Base-by-base conservation (phyloP, 23 tunicate genomes). In the Styela plicata region DNA sequence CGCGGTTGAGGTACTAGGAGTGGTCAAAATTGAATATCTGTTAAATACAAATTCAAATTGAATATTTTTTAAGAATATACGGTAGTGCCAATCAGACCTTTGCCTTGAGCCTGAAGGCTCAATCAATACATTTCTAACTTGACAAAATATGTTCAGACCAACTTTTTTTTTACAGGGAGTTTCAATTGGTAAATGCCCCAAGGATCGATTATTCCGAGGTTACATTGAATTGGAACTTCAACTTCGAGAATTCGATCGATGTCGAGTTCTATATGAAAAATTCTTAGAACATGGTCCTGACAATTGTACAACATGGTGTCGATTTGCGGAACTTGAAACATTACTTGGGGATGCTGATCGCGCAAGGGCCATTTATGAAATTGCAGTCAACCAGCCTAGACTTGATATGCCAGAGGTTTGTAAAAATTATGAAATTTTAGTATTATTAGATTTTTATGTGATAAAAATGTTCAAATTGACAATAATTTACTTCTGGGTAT, bases 231-330 rank as follows among this genome's bases (percentile, higher is more conserved):
- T 95, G 67, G 99, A 95, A 63, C 65, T 95, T 25, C 90, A 95
- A 57, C 87, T 95, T 23, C 88, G 99, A 24, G 99, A 95, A 86
- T 95, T 95, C 61, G 99, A 95, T 53, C 89, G 99, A 32, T 95
- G 99, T 65, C 88, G 99, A 52, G 87, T 79, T 22, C 68, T 95
- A 66, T 95, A 95, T 77, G 99, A 90, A 62, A 69, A 78, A 53
- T 90, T 90, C 66, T 82, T 95, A 20, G 99, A 95, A 36, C 82
- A 70, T 53, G 89, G 85, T 1, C 92, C 99, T 21, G 96, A 86
- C 75, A 95, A 95, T 69, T 95, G 99, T 86, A 85, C 92, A 37
- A 86, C 96, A 26, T 95, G 99, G 99, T 86, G 91, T 63, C 91
- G 89, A 32, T 95, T 79, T 79, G 99, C 99, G 67, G 99, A 95